phyloP scores from a whole-genome alignment of 2,797 vertebrate species.

The Myotis vivesi region DNA sequence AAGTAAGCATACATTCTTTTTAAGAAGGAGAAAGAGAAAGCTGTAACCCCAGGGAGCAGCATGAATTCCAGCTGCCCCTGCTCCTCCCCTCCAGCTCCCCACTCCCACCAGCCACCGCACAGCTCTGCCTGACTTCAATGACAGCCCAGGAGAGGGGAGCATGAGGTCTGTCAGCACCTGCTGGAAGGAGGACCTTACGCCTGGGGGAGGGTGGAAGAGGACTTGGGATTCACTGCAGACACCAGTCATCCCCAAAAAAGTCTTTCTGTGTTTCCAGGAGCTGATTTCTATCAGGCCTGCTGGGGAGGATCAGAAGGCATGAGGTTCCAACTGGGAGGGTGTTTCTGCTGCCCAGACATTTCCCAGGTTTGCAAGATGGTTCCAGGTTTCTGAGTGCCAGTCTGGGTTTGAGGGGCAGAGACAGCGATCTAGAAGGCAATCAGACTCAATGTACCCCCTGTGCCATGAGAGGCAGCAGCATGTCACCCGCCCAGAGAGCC shows the following conservation, averaged over 20 bases:
- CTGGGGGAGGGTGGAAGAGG: background rate
- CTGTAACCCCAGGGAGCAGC: background rate
- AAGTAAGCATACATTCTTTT: background rate
- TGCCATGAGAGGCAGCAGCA: background rate
- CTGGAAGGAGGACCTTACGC: background rate
- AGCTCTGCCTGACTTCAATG: slow-evolving; percentile 46
- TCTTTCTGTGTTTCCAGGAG: background rate
- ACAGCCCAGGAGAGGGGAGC: background rate
- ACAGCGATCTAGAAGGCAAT: background rate
- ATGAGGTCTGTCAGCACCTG: background rate
- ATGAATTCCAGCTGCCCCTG: background rate
- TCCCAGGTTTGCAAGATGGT: background rate
- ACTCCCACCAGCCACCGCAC: background rate
- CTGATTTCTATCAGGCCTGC: slow-evolving; percentile 14
- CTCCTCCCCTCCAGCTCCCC: background rate
- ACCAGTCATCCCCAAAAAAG: background rate
- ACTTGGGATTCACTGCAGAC: background rate
- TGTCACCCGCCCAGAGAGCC: background rate
- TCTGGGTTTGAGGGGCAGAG: background rate
- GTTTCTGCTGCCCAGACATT: background rate
- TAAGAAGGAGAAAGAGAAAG: slow-evolving; percentile 3
- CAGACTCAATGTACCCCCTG: background rate
- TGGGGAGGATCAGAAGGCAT: background rate
- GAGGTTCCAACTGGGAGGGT: background rate
- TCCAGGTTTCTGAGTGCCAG: background rate